Evolutionary conservation across 2,113 vertebrate genomes (phyloP).

Genomic region (Coptodon bakossiorum): DNA sequence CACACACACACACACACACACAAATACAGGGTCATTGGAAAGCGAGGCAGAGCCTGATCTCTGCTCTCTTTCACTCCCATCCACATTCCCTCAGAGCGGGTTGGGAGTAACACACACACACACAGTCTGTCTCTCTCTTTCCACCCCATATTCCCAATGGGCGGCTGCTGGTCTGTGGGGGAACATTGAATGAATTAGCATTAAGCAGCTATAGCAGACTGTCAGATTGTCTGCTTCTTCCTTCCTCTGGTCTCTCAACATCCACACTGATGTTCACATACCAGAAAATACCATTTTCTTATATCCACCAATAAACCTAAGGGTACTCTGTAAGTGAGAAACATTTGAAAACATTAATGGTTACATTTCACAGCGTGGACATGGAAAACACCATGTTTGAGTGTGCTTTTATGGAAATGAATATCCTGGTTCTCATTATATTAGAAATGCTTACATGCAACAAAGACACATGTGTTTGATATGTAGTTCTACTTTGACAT

Average conservation of each 20-base stretch:
- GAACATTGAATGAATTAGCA: constrained; percentile 65
- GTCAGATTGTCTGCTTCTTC: background rate
- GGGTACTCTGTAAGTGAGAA: background rate
- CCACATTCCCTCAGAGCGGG: constrained; percentile 24
- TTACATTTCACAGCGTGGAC: background rate
- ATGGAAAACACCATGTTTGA: background rate
- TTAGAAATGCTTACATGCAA: background rate
- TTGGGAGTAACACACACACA: constrained; percentile 3
- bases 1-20: background rate
- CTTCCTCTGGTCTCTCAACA: background rate
- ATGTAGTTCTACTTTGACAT: background rate
- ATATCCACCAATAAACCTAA: background rate
- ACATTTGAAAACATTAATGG: background rate
- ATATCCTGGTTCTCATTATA: background rate
- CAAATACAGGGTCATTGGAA: constrained; percentile 1
- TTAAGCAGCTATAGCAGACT: constrained; percentile 43
- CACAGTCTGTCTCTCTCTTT: background rate
- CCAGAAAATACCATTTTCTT: background rate
- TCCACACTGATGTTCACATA: background rate
- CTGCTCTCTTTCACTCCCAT: constrained; percentile 24
- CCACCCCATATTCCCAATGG: constrained; percentile 38
- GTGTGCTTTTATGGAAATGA: background rate
- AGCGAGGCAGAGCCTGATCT: constrained; percentile 38
- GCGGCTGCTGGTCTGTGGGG: constrained; percentile 40
- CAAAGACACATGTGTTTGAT: background rate